Evolutionary conservation across 2,113 vertebrate species (phyloP).

Genomic region (Megalops atlanticus): DNA sequence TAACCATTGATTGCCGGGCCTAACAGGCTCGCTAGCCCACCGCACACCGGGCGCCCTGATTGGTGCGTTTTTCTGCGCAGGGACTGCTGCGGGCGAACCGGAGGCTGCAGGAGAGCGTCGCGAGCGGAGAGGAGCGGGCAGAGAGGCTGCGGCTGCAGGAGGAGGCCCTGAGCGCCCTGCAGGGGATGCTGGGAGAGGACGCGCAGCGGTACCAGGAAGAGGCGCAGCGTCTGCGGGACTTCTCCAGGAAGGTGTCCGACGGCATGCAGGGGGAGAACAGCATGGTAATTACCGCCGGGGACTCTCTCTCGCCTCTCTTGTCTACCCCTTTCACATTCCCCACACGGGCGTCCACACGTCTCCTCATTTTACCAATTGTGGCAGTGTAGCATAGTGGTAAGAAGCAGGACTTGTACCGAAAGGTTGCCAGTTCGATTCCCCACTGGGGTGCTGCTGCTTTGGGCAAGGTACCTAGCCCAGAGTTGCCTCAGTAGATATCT

Average conservation of each 20-base stretch:
- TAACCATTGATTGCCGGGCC: too few relatives aligned
- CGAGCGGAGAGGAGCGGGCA: constrained; percentile 41
- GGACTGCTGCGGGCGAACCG: constrained; percentile 31
- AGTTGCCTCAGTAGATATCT: too few relatives aligned
- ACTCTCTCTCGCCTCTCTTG: too few relatives aligned
- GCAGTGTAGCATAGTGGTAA: too few relatives aligned
- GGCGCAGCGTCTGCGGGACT: constrained; percentile 39
- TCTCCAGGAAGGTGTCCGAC: constrained; percentile 43
- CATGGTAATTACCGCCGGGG: constrained; percentile 54
- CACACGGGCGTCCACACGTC: background rate
- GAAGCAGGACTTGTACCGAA: too few relatives aligned
- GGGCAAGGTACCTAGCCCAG: too few relatives aligned
- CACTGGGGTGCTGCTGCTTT: too few relatives aligned
- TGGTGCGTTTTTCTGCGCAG: constrained; percentile 25
- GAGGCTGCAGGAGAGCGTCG: constrained; percentile 51
- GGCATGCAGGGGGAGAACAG: constrained; percentile 62
- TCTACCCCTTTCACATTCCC: background rate
- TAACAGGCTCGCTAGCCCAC: background rate
- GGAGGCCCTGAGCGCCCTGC: constrained; percentile 60
- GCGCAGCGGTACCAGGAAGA: constrained; percentile 58
- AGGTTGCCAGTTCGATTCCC: too few relatives aligned
- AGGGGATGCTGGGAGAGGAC: constrained; percentile 62
- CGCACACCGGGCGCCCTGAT: too few relatives aligned
- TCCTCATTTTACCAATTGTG: background rate
- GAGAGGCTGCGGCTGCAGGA: constrained; percentile 58